phyloP scores from a whole-genome alignment of 2,797 vertebrate species.

The Meda fulgida region DNA sequence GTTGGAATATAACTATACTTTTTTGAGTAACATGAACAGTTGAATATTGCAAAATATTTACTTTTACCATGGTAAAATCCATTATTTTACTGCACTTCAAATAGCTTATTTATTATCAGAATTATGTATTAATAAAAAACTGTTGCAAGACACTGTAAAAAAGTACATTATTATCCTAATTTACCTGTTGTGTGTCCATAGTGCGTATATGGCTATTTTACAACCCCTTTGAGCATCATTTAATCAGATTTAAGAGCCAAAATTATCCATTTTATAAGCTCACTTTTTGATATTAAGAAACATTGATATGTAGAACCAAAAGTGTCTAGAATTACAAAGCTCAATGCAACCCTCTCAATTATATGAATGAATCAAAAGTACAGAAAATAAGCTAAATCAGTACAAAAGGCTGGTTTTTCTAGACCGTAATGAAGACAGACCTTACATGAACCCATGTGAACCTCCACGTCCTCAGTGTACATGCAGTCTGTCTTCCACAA shows the following conservation, averaged over 20 bases:
- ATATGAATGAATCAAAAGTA: neutral
- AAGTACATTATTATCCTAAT: neutral
- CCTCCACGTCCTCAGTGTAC: neutral
- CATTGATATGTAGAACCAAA: neutral
- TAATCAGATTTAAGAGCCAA: neutral
- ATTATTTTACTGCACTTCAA: neutral
- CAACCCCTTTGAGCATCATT: neutral
- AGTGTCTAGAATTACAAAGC: neutral
- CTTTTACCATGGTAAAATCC: neutral
- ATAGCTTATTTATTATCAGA: neutral
- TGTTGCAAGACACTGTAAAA: neutral
- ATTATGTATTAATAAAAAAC: neutral
- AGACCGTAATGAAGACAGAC: neutral
- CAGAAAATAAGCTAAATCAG: neutral
- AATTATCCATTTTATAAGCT: neutral
- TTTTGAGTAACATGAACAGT: neutral
- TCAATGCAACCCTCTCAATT: neutral
- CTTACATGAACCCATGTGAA: too few species aligned
- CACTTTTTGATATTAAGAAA: neutral
- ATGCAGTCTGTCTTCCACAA: neutral
- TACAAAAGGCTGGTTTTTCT: neutral
- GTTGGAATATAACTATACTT: neutral
- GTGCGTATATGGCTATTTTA: neutral
- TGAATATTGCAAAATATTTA: neutral
- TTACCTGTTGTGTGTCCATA: neutral